Percentiles rank a stretch among this genome's conserved stretches.
These are phyloP conservation scores for Phyto melanocephala DNA, from an alignment of 2,888 invertebrate genomes.

Conservation along the genomic window DNA sequence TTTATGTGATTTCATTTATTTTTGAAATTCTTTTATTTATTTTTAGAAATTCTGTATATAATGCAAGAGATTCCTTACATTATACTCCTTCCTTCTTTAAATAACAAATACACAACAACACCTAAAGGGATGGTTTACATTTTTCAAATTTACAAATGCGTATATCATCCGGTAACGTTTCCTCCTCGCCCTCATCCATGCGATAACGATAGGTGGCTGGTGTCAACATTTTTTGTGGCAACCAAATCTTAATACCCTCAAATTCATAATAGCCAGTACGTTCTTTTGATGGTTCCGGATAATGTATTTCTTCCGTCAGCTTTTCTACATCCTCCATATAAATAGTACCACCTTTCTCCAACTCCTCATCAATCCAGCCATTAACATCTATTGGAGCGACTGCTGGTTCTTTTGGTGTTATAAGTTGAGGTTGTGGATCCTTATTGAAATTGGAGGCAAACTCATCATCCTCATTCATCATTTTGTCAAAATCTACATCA, in stretches of 20 bases:
- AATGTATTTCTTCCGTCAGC: slow-evolving; percentile 14
- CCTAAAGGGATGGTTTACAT: slow-evolving; percentile 37
- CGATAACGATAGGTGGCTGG: slow-evolving; percentile 64
- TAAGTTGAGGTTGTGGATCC: neutral
- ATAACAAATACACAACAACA: neutral
- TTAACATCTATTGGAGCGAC: slow-evolving; percentile 61
- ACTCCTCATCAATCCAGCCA: slow-evolving; percentile 54
- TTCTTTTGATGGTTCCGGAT: slow-evolving; percentile 56
- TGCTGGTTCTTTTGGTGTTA: neutral
- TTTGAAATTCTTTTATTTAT: no score
- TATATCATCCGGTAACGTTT: slow-evolving; percentile 60
- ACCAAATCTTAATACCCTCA: slow-evolving; percentile 63
- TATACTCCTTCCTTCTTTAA: no score
- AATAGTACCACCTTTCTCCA: slow-evolving; percentile 52
- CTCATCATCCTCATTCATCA: slow-evolving; percentile 40
- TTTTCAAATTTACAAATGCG: slow-evolving; percentile 63
- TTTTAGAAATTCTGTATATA: no score
- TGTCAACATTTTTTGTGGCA: slow-evolving; percentile 62
- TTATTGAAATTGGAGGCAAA: neutral
- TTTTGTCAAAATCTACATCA: slow-evolving; percentile 54
- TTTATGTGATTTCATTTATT: no score
- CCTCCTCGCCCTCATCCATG: slow-evolving; percentile 48
- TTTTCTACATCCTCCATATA: slow-evolving; percentile 56
- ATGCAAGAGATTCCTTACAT: no score
- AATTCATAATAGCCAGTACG: slow-evolving; percentile 62